These are phyloP conservation scores for Catharus ustulatus DNA, from an alignment of 2,797 vertebrate genomes.

Conservation along the genomic window DNA sequence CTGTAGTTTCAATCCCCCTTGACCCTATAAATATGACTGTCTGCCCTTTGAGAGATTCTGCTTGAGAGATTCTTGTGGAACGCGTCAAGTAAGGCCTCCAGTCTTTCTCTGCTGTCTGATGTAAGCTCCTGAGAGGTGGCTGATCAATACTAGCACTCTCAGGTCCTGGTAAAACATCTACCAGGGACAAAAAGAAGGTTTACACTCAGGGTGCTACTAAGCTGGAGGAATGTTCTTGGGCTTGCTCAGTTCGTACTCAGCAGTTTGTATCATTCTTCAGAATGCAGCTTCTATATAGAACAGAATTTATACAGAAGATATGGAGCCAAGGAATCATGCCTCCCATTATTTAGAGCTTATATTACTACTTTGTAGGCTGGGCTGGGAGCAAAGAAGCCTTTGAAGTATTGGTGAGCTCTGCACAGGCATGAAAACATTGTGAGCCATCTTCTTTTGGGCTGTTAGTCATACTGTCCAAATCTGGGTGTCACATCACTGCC, in stretches of 20 bases:
- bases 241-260: background rate
- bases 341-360: background rate
- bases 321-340: background rate
- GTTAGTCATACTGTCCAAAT: background rate
- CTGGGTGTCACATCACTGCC: background rate
- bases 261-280: background rate
- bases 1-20: no score
- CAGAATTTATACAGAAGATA: background rate
- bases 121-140: no score
- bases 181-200: no score
- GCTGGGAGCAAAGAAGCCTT: background rate
- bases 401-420: background rate
- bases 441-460: background rate
- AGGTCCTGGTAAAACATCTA: no score
- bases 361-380: rapidly evolving
- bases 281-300: background rate
- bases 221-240: background rate
- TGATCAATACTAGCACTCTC: no score
- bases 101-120: no score
- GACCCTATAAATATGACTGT: no score
- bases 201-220: background rate
- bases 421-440: background rate
- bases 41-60: no score
- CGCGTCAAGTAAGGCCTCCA: no score
- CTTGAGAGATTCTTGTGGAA: no score